Percentiles rank a stretch among this genome's conserved stretches.
Conservation (phyloP, 2,888 invertebrate species). For the Merodon equestris region DNA sequence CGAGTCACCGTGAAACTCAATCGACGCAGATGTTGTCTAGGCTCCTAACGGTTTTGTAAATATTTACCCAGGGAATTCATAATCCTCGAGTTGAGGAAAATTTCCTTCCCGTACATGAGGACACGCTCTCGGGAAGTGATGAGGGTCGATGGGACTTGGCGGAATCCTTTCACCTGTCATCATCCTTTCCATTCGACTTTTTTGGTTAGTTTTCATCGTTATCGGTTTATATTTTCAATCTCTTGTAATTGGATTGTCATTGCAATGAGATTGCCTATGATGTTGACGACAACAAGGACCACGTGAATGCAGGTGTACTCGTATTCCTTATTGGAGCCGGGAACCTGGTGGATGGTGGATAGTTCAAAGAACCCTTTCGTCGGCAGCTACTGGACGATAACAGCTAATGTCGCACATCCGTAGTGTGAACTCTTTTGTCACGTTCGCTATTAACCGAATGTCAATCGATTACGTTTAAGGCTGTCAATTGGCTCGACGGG, state of each 20-base stretch:
- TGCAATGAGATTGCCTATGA: slow-evolving; percentile 47
- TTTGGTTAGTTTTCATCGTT: slow-evolving; percentile 1
- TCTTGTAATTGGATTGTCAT: slow-evolving; percentile 60
- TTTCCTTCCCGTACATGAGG: no score
- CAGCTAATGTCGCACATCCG: no score
- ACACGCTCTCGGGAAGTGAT: no score
- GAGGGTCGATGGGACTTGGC: no score
- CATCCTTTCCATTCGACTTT: slow-evolving; percentile 11
- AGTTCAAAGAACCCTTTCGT: no score
- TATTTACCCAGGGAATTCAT: no score
- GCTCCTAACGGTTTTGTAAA: no score
- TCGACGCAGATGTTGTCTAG: no score
- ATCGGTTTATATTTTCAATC: slow-evolving; percentile 63
- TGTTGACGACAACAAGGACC: slow-evolving; percentile 9
- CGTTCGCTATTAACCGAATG: slow-evolving; percentile 66
- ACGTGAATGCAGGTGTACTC: slow-evolving; percentile 13
- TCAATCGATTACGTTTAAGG: slow-evolving; percentile 64
- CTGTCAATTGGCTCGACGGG: slow-evolving; percentile 57
- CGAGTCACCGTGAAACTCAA: no score
- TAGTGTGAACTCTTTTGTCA: slow-evolving; percentile 50
- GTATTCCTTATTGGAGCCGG: no score
- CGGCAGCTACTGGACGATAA: slow-evolving; percentile 9
- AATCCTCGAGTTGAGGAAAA: no score
- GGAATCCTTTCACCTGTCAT: slow-evolving; percentile 28
- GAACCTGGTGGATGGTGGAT: no score